Evolutionary conservation across 2,888 invertebrate species (phyloP).

Genomic region (Cosmorhoe ocellata): DNA sequence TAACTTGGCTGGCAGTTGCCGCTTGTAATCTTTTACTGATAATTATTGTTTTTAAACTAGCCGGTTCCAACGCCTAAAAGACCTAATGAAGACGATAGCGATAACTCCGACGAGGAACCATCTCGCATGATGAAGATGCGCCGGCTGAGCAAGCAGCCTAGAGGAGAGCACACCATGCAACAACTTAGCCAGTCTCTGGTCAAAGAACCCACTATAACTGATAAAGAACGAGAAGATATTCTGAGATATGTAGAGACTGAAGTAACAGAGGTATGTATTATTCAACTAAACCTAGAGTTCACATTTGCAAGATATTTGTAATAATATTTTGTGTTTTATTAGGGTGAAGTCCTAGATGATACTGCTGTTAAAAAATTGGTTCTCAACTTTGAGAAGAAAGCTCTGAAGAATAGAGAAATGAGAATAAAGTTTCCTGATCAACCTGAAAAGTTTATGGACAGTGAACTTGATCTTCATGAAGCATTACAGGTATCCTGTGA

Average conservation of each 20-base stretch:
- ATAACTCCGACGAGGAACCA: constrained; percentile 84
- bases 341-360: constrained; percentile 95
- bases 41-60: constrained; percentile 67
- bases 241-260: constrained; percentile 92
- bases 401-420: constrained; percentile 97
- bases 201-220: constrained; percentile 84
- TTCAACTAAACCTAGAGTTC: too few relatives aligned
- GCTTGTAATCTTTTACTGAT: not conserved
- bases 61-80: constrained; percentile 93
- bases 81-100: constrained; percentile 85
- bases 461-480: constrained; percentile 96
- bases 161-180: constrained; percentile 62
- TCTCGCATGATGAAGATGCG: constrained; percentile 84
- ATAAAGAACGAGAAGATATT: constrained; percentile 90
- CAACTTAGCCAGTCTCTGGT: constrained; percentile 75
- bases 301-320: too few relatives aligned
- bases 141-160: constrained; percentile 80
- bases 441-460: constrained; percentile 99
- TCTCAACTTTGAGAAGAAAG: constrained; percentile 96
- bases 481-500: constrained; percentile 85
- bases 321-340: too few relatives aligned
- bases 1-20: too few relatives aligned
- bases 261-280: constrained; percentile 87
- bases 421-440: constrained; percentile 98
- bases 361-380: constrained; percentile 93